Percentiles rank a stretch among this genome's conserved stretches.
phyloP scores from a whole-genome alignment of 2,888 invertebrate species.

The Ophion costatus region DNA sequence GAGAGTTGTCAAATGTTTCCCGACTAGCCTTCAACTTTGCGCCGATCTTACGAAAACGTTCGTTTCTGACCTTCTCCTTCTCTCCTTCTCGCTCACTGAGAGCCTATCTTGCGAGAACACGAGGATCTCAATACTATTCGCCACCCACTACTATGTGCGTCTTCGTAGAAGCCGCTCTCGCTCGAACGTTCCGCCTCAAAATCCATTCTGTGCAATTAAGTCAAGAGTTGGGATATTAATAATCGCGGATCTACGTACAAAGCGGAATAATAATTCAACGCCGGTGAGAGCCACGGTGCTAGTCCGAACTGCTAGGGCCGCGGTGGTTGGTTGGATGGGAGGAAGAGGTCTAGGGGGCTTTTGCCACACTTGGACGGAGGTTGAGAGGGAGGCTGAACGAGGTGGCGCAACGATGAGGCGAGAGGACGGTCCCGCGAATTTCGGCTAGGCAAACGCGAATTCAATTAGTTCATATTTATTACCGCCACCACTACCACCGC shows the following conservation, averaged over 20 bases:
- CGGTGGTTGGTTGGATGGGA: slow-evolving; percentile 35
- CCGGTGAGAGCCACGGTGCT: slow-evolving; percentile 68
- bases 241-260: slow-evolving; percentile 81
- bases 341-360: slow-evolving; percentile 30
- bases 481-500: slow-evolving; percentile 64
- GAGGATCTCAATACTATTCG: slow-evolving; percentile 47
- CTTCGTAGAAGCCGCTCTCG: slow-evolving; percentile 36
- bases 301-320: slow-evolving; percentile 61
- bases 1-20: slow-evolving; percentile 22
- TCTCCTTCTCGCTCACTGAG: slow-evolving; percentile 31
- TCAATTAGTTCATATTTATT: slow-evolving; percentile 81
- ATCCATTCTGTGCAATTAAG: slow-evolving; percentile 81
- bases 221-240: slow-evolving; percentile 81
- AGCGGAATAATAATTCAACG: slow-evolving; percentile 81
- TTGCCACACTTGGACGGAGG: slow-evolving; percentile 51
- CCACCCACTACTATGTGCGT: slow-evolving; percentile 47
- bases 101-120: slow-evolving; percentile 41
- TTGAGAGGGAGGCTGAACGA: slow-evolving; percentile 59
- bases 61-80: slow-evolving; percentile 25
- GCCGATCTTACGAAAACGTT: not conserved
- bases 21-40: slow-evolving; percentile 30
- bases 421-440: slow-evolving; percentile 70
- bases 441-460: slow-evolving; percentile 77
- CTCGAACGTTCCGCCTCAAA: slow-evolving; percentile 65
- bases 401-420: slow-evolving; percentile 40